Conservation (phyloP, 2,113 vertebrate genomes). For the Triplophysa tibetana region DNA sequence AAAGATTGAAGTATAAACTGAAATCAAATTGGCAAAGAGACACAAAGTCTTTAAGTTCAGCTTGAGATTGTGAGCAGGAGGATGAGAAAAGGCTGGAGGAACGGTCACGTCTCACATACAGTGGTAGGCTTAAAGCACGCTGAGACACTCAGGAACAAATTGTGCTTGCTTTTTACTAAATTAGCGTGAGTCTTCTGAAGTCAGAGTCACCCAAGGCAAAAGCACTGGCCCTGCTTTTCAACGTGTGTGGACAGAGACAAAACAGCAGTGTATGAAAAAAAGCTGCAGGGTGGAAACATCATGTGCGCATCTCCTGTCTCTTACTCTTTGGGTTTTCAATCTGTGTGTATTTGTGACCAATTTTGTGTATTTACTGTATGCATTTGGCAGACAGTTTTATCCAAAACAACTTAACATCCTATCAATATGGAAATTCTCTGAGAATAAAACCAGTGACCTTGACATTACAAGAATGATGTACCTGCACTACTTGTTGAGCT, state of each 20-base stretch:
- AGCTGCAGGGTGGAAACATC: constrained; percentile 2
- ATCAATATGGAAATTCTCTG: too few species aligned
- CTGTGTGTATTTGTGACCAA: not conserved
- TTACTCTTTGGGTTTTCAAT: not conserved
- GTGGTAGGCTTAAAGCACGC: constrained; percentile 20
- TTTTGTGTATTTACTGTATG: not conserved
- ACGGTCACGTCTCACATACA: constrained; percentile 40
- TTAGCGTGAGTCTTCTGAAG: constrained; percentile 15
- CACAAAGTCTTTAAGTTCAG: not conserved
- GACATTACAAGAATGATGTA: too few species aligned
- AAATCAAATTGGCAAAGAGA: constrained; percentile 28
- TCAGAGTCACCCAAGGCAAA: constrained; percentile 16
- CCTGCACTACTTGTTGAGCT: too few species aligned
- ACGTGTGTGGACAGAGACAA: constrained; percentile 3
- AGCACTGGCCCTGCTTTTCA: not conserved
- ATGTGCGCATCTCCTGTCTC: not conserved
- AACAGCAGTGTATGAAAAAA: constrained; percentile 5
- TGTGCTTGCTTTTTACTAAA: constrained; percentile 38
- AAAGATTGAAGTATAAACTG: not conserved
- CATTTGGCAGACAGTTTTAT: not conserved
- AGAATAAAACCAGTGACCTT: too few species aligned
- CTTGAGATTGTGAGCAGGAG: constrained; percentile 26
- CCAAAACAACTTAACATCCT: too few species aligned
- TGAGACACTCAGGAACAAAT: constrained; percentile 21
- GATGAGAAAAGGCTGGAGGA: constrained; percentile 23